Percentiles rank a stretch among this genome's conserved stretches.
Conservation (phyloP, 2,797 vertebrate genomes). For the Cirrhinus mrigala region DNA sequence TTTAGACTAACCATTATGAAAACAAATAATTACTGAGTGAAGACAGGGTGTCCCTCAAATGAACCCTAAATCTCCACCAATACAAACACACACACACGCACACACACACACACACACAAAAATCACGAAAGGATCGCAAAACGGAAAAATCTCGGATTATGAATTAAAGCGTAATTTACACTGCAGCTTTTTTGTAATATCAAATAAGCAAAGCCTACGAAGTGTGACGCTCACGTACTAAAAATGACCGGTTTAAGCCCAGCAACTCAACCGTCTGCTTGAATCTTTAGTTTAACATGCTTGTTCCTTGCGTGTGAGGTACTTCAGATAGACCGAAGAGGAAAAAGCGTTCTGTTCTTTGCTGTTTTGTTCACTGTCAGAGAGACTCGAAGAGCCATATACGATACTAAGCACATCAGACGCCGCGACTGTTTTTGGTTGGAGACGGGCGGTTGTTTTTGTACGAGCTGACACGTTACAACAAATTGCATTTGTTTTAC, state of each 20-base stretch:
- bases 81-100: slow-evolving; percentile 17
- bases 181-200: not conserved
- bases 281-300: slow-evolving; percentile 69
- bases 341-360: slow-evolving; percentile 12
- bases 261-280: slow-evolving; percentile 62
- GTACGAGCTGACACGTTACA: slow-evolving; percentile 32
- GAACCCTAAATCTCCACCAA: slow-evolving; percentile 47
- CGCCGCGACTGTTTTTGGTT: slow-evolving; percentile 35
- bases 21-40: slow-evolving; percentile 56
- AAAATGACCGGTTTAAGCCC: slow-evolving; percentile 57
- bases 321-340: slow-evolving; percentile 31
- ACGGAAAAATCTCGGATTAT: not conserved
- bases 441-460: slow-evolving; percentile 21
- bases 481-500: slow-evolving; percentile 34
- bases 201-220: slow-evolving; percentile 22
- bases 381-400: slow-evolving; percentile 33
- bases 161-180: not conserved
- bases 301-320: slow-evolving; percentile 3
- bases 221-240: slow-evolving; percentile 31
- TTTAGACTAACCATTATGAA: slow-evolving; percentile 64
- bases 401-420: slow-evolving; percentile 31
- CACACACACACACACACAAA: slow-evolving; percentile 27
- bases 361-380: slow-evolving; percentile 26
- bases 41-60: slow-evolving; percentile 27
- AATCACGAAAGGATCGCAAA: slow-evolving; percentile 13